A percentile compares a stretch with the other conserved stretches of the same genome.
phyloP scores from a whole-genome alignment of 2,113 vertebrate species.

The Miniopterus natalensis region DNA sequence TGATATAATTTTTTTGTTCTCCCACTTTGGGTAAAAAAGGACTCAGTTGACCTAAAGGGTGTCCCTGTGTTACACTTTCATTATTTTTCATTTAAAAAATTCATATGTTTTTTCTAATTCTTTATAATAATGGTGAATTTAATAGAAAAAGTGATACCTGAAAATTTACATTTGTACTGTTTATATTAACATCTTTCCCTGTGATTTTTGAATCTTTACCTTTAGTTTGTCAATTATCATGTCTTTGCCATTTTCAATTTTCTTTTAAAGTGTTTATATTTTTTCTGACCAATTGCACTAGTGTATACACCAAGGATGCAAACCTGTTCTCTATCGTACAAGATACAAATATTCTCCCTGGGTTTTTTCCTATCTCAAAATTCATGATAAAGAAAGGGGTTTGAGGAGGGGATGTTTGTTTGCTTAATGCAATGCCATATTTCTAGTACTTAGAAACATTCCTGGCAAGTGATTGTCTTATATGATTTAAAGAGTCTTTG shows the following conservation, averaged over 20 bases:
- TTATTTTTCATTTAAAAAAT: neutral
- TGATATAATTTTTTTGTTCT: constrained; percentile 72
- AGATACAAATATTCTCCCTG: neutral
- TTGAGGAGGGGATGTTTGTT: neutral
- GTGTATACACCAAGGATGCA: neutral
- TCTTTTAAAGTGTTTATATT: neutral
- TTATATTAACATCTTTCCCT: neutral
- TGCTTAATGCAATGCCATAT: neutral
- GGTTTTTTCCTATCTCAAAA: neutral
- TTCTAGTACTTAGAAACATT: neutral
- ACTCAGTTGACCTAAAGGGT: constrained; percentile 55
- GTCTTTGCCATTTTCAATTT: neutral
- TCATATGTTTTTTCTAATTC: neutral
- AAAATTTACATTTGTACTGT: neutral
- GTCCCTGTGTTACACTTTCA: neutral
- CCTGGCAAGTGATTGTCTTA: neutral
- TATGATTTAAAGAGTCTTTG: neutral
- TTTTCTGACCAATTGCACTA: neutral
- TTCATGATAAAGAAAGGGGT: neutral
- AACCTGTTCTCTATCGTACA: neutral
- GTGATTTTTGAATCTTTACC: neutral
- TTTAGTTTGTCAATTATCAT: neutral
- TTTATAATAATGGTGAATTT: neutral
- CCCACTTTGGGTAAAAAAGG: constrained; percentile 44
- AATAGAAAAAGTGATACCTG: neutral